These are phyloP conservation scores for Erythrolamprus reginae DNA, from an alignment of 2,113 vertebrate species.

Conservation along the genomic window DNA sequence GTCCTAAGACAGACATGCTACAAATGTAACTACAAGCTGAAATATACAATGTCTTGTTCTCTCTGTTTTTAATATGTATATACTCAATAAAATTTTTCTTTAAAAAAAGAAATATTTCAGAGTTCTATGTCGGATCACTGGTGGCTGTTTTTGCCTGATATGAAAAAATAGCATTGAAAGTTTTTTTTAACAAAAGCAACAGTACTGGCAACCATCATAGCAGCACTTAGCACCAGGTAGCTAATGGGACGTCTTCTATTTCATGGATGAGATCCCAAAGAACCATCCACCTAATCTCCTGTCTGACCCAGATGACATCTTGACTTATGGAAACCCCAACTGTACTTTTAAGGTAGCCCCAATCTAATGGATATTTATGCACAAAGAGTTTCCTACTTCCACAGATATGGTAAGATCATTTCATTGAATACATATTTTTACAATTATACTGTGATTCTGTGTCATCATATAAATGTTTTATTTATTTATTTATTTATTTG, in stretches of 20 bases:
- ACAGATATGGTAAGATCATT: neutral
- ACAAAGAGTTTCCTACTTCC: neutral
- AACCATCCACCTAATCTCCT: neutral
- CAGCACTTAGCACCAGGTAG: neutral
- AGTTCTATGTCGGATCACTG: neutral
- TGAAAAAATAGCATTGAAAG: neutral
- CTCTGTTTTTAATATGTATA: no score
- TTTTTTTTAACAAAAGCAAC: neutral
- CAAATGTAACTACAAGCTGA: no score
- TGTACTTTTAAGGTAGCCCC: accelerated
- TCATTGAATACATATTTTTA: neutral
- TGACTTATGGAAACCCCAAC: neutral
- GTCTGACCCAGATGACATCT: neutral
- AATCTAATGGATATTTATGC: accelerated
- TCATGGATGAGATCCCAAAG: neutral
- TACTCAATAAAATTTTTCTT: no score
- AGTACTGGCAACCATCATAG: neutral
- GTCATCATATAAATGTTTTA: no score
- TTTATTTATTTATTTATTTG: no score
- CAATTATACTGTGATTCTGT: neutral
- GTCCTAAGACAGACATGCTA: no score
- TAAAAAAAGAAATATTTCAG: neutral
- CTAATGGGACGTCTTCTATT: neutral
- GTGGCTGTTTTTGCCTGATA: neutral
- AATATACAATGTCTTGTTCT: no score